Evolutionary conservation across 1,140 invertebrate genomes (phyloP), one percentile per base, ranked within the genome.

Genomic region (Micrasema longulum): DNA sequence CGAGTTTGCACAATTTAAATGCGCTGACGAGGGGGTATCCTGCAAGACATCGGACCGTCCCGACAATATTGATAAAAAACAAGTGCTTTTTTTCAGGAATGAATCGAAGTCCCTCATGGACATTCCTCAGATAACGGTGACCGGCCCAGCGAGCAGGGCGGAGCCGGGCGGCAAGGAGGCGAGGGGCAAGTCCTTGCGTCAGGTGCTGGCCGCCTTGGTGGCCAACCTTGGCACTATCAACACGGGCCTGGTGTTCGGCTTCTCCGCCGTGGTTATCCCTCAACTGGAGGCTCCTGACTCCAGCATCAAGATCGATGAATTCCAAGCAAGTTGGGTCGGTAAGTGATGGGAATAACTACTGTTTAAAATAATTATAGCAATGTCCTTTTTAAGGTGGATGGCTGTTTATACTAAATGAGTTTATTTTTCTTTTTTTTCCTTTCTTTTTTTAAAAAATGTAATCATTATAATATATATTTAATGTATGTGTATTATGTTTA

Each of bases 311-410:
- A 88, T 92, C 10, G 85, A 86, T 20, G 80, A 87, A 14, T 80
- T 82, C 35, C 84, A 91, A 79, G 89, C 88, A 60, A 91, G 91
- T 74, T 92, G 91, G 91, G 90, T 92, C 73, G 91, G 91, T 92
- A 81, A 86, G 83, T 55, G 14, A n/a, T n/a, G n/a, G n/a, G n/a
- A n/a, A n/a, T n/a, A n/a, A n/a, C n/a, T n/a, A n/a, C n/a, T 7
- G 36, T 7, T 7, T 38, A 38, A 38, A 38, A 12, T 7, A 38
- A 38, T 7, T 5, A 38, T 38, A 12, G 36, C 36, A 7, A 38
- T 38, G 36, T 38, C 36, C 36, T 7, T 38, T 38, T 38, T 38
- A 38, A 7, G 36, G 5, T 38, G 5, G 6, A 38, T 38, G 6
- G 36, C 12, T 38, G 36, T 38, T 12, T 38, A 7, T 38, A 38